A percentile compares a stretch with the other conserved stretches of the same genome.
These are phyloP conservation scores for Xenopus tropicalis DNA, from an alignment of 2,113 vertebrate genomes.

Conservation along the genomic window UCB_Xtro_10.0 CM004447.2:54062501-54063000, in stretches of 20 bases:
- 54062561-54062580: too few species aligned
- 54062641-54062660: too few species aligned
- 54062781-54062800: neutral
- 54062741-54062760: neutral
- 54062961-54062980: neutral
- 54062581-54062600: too few species aligned
- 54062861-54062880: slow-evolving; percentile 24
- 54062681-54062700: too few species aligned
- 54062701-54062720: too few species aligned
- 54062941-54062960: slow-evolving; percentile 8
- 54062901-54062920: slow-evolving; percentile 21
- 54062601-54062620: too few species aligned
- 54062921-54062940: slow-evolving; percentile 19
- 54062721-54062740: too few species aligned
- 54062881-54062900: slow-evolving; percentile 21
- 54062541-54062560: too few species aligned
- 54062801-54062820: slow-evolving; percentile 18
- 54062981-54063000: neutral
- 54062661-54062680: too few species aligned
- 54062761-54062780: neutral
- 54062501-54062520: too few species aligned
- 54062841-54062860: slow-evolving; percentile 12
- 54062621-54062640: too few species aligned
- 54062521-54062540: too few species aligned
- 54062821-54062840: slow-evolving; percentile 13